Evolutionary conservation across 2,888 invertebrate genomes (phyloP).

Genomic region (Sminthurides aquaticus): DNA sequence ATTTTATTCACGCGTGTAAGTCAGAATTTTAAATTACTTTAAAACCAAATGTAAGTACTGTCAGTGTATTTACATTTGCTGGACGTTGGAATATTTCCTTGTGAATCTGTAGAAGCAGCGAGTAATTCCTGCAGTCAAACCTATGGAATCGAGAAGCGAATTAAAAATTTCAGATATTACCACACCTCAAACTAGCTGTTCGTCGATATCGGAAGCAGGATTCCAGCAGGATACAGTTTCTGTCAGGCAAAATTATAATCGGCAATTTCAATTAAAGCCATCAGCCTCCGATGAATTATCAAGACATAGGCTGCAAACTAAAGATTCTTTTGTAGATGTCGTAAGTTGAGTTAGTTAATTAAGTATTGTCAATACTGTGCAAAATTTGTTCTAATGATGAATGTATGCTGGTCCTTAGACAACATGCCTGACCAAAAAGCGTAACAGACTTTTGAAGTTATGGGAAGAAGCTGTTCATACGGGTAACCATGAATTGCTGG

Average conservation of each 20-base stretch:
- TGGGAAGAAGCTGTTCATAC: slow-evolving; percentile 33
- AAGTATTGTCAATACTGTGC: background rate
- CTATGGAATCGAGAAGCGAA: background rate
- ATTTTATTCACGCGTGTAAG: slow-evolving; percentile 13
- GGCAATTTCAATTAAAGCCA: background rate
- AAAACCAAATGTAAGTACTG: slow-evolving; percentile 19
- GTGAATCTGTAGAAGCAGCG: too few relatives aligned
- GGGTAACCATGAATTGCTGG: slow-evolving; percentile 23
- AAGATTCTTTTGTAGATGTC: slow-evolving; percentile 41
- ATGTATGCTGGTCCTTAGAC: slow-evolving; percentile 26
- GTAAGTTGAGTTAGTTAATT: slow-evolving; percentile 21
- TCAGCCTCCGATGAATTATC: slow-evolving; percentile 11
- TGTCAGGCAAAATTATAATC: background rate
- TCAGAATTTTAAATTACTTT: background rate
- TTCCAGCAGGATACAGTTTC: background rate
- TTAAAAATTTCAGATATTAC: slow-evolving; percentile 16
- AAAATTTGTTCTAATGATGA: too few relatives aligned
- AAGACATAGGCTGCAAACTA: slow-evolving; percentile 29
- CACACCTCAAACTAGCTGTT: slow-evolving; percentile 9
- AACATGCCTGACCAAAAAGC: slow-evolving; percentile 31
- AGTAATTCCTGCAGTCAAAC: too few relatives aligned
- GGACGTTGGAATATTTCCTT: too few relatives aligned
- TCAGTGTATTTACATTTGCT: too few relatives aligned
- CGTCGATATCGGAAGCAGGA: slow-evolving; percentile 11
- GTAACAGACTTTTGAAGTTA: slow-evolving; percentile 34